phyloP scores from a whole-genome alignment of 2,797 vertebrate genomes.

The Sebastes iracundus region DNA sequence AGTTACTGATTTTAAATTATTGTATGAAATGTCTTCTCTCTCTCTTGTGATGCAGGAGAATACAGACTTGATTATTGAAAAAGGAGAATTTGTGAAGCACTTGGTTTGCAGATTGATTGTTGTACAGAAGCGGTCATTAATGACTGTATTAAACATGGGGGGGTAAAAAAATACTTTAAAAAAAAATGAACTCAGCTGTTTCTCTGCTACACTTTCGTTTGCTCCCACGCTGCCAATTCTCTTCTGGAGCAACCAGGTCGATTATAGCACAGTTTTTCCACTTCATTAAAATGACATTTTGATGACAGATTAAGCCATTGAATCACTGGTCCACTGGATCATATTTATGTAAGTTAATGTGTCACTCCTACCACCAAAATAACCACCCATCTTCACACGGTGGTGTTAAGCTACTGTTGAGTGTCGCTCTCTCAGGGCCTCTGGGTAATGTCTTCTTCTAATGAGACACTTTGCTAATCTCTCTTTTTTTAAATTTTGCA shows the following conservation, averaged over 20 bases:
- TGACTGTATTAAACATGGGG: conserved; percentile 5
- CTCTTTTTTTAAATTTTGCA: conserved; percentile 6
- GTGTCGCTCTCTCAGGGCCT: conserved; percentile 62
- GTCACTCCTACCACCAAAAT: conserved; percentile 37
- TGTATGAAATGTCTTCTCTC: conserved; percentile 33
- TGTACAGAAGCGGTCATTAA: not conserved
- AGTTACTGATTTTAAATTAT: conserved; percentile 38
- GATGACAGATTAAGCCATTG: conserved; percentile 21
- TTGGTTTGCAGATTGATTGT: conserved; percentile 26
- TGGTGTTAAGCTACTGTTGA: conserved; percentile 37
- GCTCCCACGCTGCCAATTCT: conserved; percentile 17
- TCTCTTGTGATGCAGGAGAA: conserved; percentile 20
- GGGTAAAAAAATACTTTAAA: not conserved
- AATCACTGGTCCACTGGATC: conserved; percentile 39
- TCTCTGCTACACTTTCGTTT: conserved; percentile 8
- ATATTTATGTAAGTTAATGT: conserved; percentile 21
- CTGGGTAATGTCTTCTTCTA: conserved; percentile 38
- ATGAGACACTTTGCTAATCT: conserved; percentile 27
- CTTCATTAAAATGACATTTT: not conserved
- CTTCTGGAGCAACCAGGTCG: conserved; percentile 13
- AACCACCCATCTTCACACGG: conserved; percentile 7
- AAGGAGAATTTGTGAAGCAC: conserved; percentile 39
- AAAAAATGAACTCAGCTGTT: not conserved
- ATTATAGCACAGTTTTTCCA: conserved; percentile 21
- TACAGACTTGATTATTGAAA: conserved; percentile 23